phyloP scores from a whole-genome alignment of 2,888 invertebrate species.

The Ypsolopha scabrella region DNA sequence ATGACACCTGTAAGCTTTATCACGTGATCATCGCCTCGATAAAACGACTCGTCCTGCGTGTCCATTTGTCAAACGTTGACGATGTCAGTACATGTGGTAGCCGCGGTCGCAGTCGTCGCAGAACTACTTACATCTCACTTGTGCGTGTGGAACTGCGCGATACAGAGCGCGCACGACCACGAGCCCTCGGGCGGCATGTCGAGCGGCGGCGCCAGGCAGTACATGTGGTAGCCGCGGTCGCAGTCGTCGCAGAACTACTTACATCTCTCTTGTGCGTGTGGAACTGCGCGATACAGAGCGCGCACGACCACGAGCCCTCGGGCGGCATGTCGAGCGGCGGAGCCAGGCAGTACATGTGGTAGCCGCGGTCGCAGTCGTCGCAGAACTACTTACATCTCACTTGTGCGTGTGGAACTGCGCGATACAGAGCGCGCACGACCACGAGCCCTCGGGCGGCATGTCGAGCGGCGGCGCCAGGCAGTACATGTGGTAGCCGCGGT shows the following conservation, averaged over 20 bases:
- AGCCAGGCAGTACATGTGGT: conserved; percentile 99
- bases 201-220: conserved; percentile 96
- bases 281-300: conserved; percentile 89
- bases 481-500: conserved; percentile 99
- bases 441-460: conserved; percentile 96
- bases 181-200: conserved; percentile 96
- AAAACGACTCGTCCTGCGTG: too few relatives aligned
- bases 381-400: conserved; percentile 87
- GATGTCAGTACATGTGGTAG: conserved; percentile 99
- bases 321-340: conserved; percentile 96
- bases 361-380: conserved; percentile 99
- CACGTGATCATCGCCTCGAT: too few relatives aligned
- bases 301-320: conserved; percentile 96
- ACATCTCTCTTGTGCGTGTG: conserved; percentile 54
- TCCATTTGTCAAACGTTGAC: conserved; percentile 92
- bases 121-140: conserved; percentile 74
- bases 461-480: conserved; percentile 96
- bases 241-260: conserved; percentile 99
- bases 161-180: conserved; percentile 92
- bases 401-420: conserved; percentile 78
- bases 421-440: conserved; percentile 92
- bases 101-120: conserved; percentile 99
- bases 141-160: conserved; percentile 81
- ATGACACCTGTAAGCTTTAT: too few relatives aligned
- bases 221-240: conserved; percentile 99